Percentiles rank a stretch among this genome's conserved stretches.
Conservation (phyloP, 2,888 invertebrate species). For the Erynnis tages region DNA sequence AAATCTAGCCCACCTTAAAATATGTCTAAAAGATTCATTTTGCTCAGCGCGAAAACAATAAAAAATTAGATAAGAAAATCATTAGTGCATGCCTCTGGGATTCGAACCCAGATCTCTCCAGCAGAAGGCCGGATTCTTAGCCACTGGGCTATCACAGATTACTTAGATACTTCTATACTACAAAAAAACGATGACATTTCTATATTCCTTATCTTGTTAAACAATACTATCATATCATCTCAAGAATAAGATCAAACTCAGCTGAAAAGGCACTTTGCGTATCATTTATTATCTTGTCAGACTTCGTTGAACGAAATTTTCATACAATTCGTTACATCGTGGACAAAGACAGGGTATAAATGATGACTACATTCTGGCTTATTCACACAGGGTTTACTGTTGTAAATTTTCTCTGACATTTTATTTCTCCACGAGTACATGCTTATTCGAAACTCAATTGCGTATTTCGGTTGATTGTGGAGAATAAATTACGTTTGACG, state of each 20-base stretch:
- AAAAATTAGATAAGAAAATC: no score
- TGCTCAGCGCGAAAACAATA: no score
- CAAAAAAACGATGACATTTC: no score
- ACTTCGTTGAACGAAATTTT: not conserved
- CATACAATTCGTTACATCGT: not conserved
- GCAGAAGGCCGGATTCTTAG: no score
- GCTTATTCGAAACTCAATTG: conserved; percentile 36
- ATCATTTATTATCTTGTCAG: not conserved
- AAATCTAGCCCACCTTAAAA: no score
- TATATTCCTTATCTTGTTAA: not conserved
- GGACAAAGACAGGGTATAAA: not conserved
- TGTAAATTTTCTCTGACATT: not conserved
- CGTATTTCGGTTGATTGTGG: conserved; percentile 40
- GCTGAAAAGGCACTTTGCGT: not conserved
- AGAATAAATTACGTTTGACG: conserved; percentile 45
- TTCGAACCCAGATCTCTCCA: no score
- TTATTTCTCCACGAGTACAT: not conserved
- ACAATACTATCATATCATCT: not conserved
- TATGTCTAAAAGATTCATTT: no score
- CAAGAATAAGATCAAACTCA: not conserved
- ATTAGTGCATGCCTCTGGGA: no score
- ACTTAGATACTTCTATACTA: no score
- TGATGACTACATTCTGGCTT: not conserved
- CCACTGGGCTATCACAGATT: no score
- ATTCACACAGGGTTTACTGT: not conserved